phyloP scores from a whole-genome alignment of 2,797 vertebrate genomes.

The Prionace glauca region DNA sequence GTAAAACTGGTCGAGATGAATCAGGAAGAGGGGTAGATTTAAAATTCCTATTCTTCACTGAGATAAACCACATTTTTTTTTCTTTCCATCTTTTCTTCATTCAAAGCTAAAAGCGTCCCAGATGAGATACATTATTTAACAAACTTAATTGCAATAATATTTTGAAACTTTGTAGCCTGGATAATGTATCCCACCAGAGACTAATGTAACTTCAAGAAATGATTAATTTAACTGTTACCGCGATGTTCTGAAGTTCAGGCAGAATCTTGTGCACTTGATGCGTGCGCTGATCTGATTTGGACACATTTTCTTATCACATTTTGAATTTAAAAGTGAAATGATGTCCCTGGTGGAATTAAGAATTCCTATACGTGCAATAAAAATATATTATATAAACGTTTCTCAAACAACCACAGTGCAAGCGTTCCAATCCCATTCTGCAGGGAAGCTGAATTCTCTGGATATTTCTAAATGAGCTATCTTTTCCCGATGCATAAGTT shows the following conservation, averaged over 20 bases:
- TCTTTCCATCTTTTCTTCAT: not conserved
- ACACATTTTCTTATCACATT: not conserved
- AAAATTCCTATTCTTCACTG: not conserved
- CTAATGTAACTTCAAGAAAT: not conserved
- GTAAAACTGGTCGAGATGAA: not conserved
- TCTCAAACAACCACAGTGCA: not conserved
- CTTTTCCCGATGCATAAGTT: not conserved
- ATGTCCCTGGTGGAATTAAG: not conserved
- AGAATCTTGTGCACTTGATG: not conserved
- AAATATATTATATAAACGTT: not conserved
- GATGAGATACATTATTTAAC: not conserved
- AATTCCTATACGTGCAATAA: not conserved
- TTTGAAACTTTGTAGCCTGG: not conserved
- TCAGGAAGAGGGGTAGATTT: not conserved
- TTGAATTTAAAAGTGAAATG: not conserved
- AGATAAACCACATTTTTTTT: not conserved
- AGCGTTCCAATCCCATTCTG: not conserved
- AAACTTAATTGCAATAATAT: not conserved
- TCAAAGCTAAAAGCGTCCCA: not conserved
- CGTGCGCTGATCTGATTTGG: not conserved
- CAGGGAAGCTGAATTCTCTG: not conserved
- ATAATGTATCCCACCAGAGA: not conserved
- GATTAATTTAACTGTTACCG: not conserved
- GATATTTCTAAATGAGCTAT: not conserved
- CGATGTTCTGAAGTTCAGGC: not conserved